A percentile compares a stretch with the other conserved stretches of the same genome.
Conservation (phyloP, 2,888 invertebrate genomes). For the Nemotelus nigrinus region DNA sequence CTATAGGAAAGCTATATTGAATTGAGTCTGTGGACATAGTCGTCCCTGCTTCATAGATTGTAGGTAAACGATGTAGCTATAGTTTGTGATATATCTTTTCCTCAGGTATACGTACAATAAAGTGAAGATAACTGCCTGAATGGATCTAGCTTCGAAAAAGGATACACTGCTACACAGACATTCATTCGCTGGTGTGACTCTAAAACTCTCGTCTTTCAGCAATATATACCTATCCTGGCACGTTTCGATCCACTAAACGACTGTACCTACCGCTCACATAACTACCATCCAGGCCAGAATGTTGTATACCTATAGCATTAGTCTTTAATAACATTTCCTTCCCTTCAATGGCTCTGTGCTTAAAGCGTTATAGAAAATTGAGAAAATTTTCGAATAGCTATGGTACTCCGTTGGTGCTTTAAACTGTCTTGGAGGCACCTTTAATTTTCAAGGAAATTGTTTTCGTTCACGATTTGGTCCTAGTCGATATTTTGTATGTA, state of each 20-base stretch:
- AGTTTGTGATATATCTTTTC: neutral
- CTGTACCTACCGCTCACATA: neutral
- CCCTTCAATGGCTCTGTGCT: slow-evolving; percentile 47
- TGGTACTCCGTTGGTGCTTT: neutral
- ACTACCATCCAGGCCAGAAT: slow-evolving; percentile 19
- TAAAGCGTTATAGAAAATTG: slow-evolving; percentile 44
- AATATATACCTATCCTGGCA: neutral
- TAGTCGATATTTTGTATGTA: neutral
- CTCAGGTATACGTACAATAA: slow-evolving; percentile 25
- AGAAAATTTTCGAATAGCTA: slow-evolving; percentile 1
- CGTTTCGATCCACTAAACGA: slow-evolving; percentile 14
- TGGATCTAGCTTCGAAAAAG: slow-evolving; percentile 32
- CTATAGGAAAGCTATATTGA: slow-evolving; percentile 10
- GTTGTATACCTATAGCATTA: slow-evolving; percentile 42
- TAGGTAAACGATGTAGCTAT: slow-evolving; percentile 26
- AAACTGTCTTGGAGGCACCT: slow-evolving; percentile 26
- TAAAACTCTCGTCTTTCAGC: too few relatives aligned
- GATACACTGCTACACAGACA: neutral
- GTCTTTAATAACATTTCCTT: slow-evolving; percentile 51
- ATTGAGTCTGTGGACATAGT: slow-evolving; percentile 31
- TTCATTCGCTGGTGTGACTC: too few relatives aligned
- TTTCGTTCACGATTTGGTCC: slow-evolving; percentile 11
- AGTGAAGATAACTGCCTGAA: slow-evolving; percentile 32
- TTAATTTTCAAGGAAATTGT: slow-evolving; percentile 43
- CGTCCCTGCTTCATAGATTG: slow-evolving; percentile 22